Base-by-base conservation (phyloP, 2,113 vertebrate species). In the Marmota flaviventris region DNA sequence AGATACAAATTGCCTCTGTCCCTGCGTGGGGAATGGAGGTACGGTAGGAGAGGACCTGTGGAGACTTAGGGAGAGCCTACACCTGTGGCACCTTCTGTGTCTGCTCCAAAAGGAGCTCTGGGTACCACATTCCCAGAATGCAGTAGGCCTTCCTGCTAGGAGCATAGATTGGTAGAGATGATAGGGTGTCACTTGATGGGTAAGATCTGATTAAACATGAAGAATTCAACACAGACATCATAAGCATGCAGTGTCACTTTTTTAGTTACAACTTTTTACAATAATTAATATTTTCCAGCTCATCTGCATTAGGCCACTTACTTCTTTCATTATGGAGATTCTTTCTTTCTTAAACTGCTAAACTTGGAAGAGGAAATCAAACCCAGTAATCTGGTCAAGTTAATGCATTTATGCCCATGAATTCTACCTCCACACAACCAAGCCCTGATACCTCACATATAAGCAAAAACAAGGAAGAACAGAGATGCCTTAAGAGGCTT, bases 401-500 rank as follows among this genome's bases (percentile, higher is more conserved):
- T 37, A 69, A 67, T 65, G 86, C 45, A 39, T 61, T 48, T 65
- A 92, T 69, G 16, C 79, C 79, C 79, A 51, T 84, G 58, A 87
- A 63, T 93, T 94, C 97, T 98, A 98, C 97, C 97, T 98, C 97
- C 48, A 45, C 22, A 69, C 78, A 90, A 20, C 32, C 58, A 89
- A 81, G 75, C 32, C 85, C 83, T 11, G 72, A 89, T 97, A 97
- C 95, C 97, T 98, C 97, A 95, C 86, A 75, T 86, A 56, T 3
- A 78, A 81, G 51, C 89, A 90, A 92, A 95, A 89, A 37, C 8
- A 27, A 86, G 27, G 65, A 75, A 91, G 78, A 89, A 79, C 22
- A 61, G 88, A 87, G 51, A 79, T 69, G 72, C 32, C 84, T 39
- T 79, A 16, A 65, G 83, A 89, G 91, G 73, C 76, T 89, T 93